These are phyloP conservation scores for Lacerta agilis DNA, from an alignment of 2,797 vertebrate species.

Conservation along the genomic window DNA sequence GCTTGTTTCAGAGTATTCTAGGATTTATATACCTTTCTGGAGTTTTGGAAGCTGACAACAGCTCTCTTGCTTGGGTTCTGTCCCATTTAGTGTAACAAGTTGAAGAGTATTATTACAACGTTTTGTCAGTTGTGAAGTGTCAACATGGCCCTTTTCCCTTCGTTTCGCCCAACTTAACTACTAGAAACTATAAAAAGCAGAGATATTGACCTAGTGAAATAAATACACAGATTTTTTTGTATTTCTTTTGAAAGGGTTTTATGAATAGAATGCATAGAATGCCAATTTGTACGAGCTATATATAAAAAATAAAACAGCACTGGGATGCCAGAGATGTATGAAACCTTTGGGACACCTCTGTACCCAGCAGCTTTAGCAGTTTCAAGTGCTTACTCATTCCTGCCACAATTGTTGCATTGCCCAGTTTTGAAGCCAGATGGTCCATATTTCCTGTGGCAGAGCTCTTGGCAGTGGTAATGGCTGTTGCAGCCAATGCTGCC, in stretches of 20 bases:
- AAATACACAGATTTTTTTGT: neutral
- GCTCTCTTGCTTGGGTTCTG: neutral
- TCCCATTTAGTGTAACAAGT: neutral
- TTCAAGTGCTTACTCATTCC: conserved; percentile 17
- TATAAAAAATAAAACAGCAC: neutral
- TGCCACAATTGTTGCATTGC: neutral
- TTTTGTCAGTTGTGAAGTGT: neutral
- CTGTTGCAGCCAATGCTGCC: conserved; percentile 20
- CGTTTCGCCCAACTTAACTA: neutral
- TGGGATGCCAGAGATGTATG: neutral
- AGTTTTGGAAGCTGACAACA: neutral
- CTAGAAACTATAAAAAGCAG: neutral
- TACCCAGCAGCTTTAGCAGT: neutral
- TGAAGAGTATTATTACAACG: neutral
- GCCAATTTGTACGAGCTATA: neutral
- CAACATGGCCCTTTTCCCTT: neutral
- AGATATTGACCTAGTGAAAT: neutral
- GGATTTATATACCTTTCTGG: neutral
- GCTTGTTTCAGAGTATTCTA: neutral
- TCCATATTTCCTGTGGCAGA: conserved; percentile 28
- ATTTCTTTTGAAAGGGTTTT: neutral
- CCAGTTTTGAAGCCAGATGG: conserved; percentile 18
- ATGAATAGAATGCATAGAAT: neutral
- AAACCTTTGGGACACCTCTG: neutral
- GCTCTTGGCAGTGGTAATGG: neutral